These are phyloP conservation scores for Microtus oregoni DNA, from an alignment of 2,113 vertebrate species.

Conservation along the genomic window DNA sequence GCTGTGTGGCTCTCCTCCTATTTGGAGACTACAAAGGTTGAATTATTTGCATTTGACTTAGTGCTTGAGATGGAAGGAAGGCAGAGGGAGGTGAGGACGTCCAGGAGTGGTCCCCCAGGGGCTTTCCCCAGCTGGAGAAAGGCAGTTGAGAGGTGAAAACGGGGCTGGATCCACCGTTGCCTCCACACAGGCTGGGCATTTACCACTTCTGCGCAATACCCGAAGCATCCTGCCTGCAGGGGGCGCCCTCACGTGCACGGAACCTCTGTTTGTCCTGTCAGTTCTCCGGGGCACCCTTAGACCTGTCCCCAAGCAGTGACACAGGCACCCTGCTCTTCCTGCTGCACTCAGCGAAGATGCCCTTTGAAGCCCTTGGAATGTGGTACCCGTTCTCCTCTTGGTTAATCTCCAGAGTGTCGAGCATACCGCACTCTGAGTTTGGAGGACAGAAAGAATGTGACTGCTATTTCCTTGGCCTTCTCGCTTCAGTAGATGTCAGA, in stretches of 20 bases:
- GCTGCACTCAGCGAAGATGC: background rate
- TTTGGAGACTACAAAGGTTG: background rate
- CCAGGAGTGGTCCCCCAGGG: background rate
- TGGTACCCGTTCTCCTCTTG: background rate
- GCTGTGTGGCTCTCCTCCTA: background rate
- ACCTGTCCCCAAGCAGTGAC: background rate
- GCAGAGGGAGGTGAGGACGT: background rate
- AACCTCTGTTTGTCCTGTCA: too few relatives aligned
- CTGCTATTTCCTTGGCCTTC: background rate
- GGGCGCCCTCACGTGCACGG: background rate
- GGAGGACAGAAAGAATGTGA: accelerated
- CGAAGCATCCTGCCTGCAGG: background rate
- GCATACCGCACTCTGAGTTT: too few relatives aligned
- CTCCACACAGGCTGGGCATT: too few relatives aligned
- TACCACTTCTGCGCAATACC: background rate
- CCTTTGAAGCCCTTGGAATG: too few relatives aligned
- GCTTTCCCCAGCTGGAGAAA: background rate
- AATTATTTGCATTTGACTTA: background rate
- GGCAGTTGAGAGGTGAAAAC: too few relatives aligned
- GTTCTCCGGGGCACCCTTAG: background rate
- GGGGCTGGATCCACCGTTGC: background rate
- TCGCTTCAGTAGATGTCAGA: background rate
- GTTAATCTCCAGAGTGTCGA: too few relatives aligned
- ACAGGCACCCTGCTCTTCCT: background rate
- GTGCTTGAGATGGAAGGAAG: background rate